Evolutionary conservation across 2,113 vertebrate genomes (phyloP).

Genomic region (Hylia prasina): DNA sequence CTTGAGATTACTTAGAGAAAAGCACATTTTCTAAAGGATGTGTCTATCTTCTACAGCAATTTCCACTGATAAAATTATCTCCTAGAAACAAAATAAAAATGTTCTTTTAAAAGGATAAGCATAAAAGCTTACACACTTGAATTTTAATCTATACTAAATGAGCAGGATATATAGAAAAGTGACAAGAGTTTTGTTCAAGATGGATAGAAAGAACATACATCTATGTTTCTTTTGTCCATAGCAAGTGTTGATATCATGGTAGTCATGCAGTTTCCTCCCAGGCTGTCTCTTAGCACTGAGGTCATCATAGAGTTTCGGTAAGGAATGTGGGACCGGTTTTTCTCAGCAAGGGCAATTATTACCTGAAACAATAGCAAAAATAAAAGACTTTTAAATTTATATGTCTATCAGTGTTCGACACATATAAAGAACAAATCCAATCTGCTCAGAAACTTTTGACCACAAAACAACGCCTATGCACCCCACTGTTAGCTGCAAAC

Average conservation of each 20-base stretch:
- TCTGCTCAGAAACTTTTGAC: not conserved
- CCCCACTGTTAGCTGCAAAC: not conserved
- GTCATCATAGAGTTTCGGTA: slow-evolving; percentile 99
- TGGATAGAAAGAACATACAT: slow-evolving; percentile 69
- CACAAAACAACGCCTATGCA: rapidly evolving
- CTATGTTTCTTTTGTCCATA: slow-evolving; percentile 85
- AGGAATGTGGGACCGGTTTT: slow-evolving; percentile 89
- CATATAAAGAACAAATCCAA: not conserved
- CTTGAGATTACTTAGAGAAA: not conserved
- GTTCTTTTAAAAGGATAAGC: not conserved
- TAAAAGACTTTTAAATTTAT: not conserved
- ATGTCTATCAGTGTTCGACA: not conserved
- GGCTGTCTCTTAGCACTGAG: slow-evolving; percentile 92
- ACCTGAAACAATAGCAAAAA: slow-evolving; percentile 74
- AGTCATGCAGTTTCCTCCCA: slow-evolving; percentile 97
- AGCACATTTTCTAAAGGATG: not conserved
- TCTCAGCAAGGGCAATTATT: slow-evolving; percentile 93
- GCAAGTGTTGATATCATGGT: slow-evolving; percentile 93
- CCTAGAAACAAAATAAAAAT: not conserved
- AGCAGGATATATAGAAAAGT: not conserved
- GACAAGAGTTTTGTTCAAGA: not conserved
- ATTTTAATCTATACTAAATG: not conserved
- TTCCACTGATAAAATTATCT: not conserved
- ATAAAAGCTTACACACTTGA: not conserved
- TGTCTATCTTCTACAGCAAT: not conserved